Conservation (phyloP, 2,888 invertebrate species). For the Dione vanillae region DNA sequence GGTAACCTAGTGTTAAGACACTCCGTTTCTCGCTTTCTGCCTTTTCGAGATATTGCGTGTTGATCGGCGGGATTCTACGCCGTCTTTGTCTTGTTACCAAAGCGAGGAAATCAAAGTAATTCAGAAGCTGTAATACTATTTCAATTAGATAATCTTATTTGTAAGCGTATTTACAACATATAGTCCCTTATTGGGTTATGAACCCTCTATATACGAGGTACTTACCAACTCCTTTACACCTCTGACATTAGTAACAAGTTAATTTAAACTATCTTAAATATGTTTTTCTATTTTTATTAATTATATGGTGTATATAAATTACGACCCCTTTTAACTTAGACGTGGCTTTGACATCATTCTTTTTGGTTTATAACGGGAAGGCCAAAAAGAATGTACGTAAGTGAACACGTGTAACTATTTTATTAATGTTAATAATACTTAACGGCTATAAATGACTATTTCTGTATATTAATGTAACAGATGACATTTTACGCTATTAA, state of each 20-base stretch:
- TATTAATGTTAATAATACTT: constrained; percentile 37
- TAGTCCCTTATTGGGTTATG: not conserved
- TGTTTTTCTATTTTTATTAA: not conserved
- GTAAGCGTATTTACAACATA: not conserved
- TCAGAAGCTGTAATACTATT: too few species aligned
- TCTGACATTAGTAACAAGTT: not conserved
- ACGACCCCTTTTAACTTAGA: constrained; percentile 16
- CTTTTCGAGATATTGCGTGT: too few species aligned
- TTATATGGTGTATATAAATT: constrained; percentile 9
- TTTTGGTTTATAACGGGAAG: constrained; percentile 34
- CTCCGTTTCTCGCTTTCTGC: too few species aligned
- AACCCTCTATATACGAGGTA: not conserved
- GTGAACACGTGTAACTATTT: constrained; percentile 40
- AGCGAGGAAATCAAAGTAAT: not conserved
- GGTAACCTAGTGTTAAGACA: too few species aligned
- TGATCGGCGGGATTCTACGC: not conserved
- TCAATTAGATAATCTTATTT: too few species aligned
- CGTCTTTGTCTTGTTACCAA: not conserved
- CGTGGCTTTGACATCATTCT: constrained; percentile 32
- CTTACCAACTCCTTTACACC: not conserved
- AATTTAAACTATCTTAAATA: not conserved
- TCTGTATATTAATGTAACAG: not conserved
- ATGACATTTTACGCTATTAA: not conserved
- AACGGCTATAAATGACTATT: constrained; percentile 5
- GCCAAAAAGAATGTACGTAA: constrained; percentile 34